Evolutionary conservation across 2,888 invertebrate genomes (phyloP).

Genomic region (Rhopalosiphum nymphaeae): DNA sequence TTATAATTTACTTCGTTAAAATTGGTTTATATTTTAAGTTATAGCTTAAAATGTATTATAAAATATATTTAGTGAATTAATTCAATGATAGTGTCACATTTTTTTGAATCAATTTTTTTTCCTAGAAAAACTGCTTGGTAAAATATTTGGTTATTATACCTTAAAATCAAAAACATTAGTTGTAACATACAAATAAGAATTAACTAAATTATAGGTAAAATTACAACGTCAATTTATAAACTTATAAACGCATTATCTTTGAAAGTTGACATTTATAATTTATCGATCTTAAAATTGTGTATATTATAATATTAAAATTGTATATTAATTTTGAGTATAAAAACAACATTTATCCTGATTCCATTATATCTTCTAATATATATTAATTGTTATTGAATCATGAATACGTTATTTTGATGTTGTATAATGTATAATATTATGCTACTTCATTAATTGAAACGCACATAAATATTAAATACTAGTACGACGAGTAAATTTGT

Average conservation of each 20-base stretch:
- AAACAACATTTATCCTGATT: not conserved
- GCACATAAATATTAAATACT: not conserved
- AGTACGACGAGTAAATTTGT: not conserved
- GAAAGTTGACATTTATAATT: not conserved
- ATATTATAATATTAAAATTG: not conserved
- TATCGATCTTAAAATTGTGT: not conserved
- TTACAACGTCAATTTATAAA: not conserved
- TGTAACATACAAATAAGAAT: not conserved
- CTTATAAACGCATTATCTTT: not conserved
- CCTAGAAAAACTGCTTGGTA: too few relatives aligned
- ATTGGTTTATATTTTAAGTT: too few relatives aligned
- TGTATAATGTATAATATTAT: not conserved
- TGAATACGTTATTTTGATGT: not conserved
- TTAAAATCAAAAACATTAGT: not conserved
- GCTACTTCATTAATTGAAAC: not conserved
- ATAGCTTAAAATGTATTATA: too few relatives aligned
- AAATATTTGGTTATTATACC: too few relatives aligned
- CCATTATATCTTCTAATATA: not conserved
- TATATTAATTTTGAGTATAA: not conserved
- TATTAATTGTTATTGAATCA: not conserved
- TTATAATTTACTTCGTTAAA: too few relatives aligned
- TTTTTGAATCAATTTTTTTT: too few relatives aligned
- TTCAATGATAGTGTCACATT: too few relatives aligned
- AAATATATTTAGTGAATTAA: too few relatives aligned
- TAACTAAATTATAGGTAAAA: not conserved